Conservation (phyloP, 2,888 invertebrate genomes). For the Arenicola marina region DNA sequence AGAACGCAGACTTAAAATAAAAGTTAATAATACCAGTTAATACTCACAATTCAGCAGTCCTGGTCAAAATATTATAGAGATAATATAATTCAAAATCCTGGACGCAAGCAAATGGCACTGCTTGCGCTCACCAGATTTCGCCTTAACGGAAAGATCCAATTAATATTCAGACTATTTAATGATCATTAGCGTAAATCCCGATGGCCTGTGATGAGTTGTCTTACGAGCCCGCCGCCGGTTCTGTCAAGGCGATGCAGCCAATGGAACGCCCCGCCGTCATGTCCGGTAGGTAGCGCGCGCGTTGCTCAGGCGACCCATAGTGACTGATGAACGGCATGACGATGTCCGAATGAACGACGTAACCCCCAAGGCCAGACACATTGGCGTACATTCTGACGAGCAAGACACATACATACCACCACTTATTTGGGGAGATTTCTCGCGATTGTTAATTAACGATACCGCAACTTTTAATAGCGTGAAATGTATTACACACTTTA, state of each 20-base stretch:
- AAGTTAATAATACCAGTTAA: no score
- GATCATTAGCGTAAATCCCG: no score
- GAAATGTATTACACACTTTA: background rate
- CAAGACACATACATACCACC: background rate
- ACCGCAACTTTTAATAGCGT: background rate
- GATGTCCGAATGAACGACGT: slow-evolving; percentile 62
- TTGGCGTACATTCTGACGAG: slow-evolving; percentile 54
- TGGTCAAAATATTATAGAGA: no score
- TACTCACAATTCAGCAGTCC: no score
- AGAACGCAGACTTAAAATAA: no score
- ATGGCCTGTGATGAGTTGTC: background rate
- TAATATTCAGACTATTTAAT: no score
- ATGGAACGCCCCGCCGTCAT: slow-evolving; percentile 61
- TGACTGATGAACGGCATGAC: slow-evolving; percentile 63
- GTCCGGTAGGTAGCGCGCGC: slow-evolving; percentile 52
- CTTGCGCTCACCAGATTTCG: no score
- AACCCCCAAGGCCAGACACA: slow-evolving; percentile 60
- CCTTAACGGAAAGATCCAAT: no score
- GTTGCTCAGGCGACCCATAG: slow-evolving; percentile 61
- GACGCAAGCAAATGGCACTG: no score
- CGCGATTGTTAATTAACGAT: background rate
- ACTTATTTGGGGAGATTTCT: background rate
- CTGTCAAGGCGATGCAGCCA: slow-evolving; percentile 63
- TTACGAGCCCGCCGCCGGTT: slow-evolving; percentile 63
- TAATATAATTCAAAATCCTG: no score